Conservation (phyloP, 1,140 invertebrate genomes). For the Tetragonula clypearis region DNA sequence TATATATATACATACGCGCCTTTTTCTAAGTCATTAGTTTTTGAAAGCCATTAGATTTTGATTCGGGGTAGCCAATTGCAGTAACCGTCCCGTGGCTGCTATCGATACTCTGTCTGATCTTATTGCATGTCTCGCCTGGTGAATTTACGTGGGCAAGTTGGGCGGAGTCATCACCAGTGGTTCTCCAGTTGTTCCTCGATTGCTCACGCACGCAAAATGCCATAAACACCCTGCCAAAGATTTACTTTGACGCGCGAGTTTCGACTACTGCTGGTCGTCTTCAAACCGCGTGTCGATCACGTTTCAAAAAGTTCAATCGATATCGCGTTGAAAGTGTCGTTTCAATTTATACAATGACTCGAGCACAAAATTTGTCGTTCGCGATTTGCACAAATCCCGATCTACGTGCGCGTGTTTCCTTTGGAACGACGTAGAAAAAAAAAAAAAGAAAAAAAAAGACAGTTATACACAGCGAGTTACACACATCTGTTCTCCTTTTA, state of each 20-base stretch:
- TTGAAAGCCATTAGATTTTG: conserved; percentile 46
- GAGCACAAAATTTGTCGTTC: no score
- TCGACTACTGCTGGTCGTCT: no score
- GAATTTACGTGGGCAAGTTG: conserved; percentile 51
- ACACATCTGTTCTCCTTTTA: conserved; percentile 11
- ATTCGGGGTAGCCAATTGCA: conserved; percentile 21
- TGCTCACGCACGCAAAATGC: not conserved
- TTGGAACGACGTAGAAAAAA: not conserved
- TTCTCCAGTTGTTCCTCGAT: conserved; percentile 6
- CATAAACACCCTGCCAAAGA: not conserved
- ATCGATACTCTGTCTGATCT: conserved; percentile 31
- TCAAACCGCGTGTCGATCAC: not conserved
- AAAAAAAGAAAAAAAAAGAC: no score
- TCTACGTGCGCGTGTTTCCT: not conserved
- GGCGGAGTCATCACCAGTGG: conserved; percentile 41
- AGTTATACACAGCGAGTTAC: not conserved
- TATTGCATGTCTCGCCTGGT: conserved; percentile 33
- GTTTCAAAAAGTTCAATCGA: not conserved
- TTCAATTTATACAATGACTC: not conserved
- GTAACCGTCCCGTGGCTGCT: conserved; percentile 26
- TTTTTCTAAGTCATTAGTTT: conserved; percentile 13
- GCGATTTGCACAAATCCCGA: not conserved
- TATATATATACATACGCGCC: no score
- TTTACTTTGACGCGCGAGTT: rapidly evolving
- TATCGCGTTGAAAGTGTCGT: not conserved